Evolutionary conservation across 2,113 vertebrate genomes (phyloP).

Genomic region (Dryoscopus gambensis): DNA sequence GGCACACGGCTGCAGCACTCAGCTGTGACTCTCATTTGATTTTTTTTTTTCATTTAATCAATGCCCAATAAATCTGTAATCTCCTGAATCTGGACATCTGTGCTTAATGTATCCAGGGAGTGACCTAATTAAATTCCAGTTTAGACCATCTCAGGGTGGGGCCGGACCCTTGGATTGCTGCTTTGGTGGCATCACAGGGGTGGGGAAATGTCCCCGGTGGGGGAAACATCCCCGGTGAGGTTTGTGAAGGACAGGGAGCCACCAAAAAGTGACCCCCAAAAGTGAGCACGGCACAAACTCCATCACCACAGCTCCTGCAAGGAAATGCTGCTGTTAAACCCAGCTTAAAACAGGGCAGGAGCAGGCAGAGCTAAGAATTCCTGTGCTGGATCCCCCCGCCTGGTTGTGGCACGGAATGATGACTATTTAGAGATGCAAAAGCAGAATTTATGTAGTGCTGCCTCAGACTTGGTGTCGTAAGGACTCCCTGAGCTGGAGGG

Average conservation of each 20-base stretch:
- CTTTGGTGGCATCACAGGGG: not conserved
- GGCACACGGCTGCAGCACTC: conserved; percentile 10
- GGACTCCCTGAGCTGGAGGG: not conserved
- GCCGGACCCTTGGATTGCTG: not conserved
- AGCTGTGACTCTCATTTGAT: not conserved
- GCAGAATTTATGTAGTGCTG: not conserved
- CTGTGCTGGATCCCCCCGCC: not conserved
- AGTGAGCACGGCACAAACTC: not conserved
- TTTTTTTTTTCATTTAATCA: conserved; percentile 1
- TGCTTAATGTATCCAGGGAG: not conserved
- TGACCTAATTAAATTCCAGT: conserved; percentile 21
- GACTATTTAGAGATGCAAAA: not conserved
- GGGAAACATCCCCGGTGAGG: not conserved
- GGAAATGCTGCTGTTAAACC: not conserved
- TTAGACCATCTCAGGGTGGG: not conserved
- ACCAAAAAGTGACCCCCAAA: not conserved
- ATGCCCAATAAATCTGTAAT: conserved; percentile 46
- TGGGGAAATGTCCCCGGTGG: not conserved
- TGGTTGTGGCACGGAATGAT: not conserved
- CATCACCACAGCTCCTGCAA: not conserved
- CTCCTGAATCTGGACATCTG: conserved; percentile 18
- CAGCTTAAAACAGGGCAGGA: not conserved
- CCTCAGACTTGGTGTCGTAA: not conserved
- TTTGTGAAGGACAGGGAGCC: not conserved
- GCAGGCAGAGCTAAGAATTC: not conserved